Base-by-base conservation (phyloP, 2,113 vertebrate species). In the Hiodon alosoides region DNA sequence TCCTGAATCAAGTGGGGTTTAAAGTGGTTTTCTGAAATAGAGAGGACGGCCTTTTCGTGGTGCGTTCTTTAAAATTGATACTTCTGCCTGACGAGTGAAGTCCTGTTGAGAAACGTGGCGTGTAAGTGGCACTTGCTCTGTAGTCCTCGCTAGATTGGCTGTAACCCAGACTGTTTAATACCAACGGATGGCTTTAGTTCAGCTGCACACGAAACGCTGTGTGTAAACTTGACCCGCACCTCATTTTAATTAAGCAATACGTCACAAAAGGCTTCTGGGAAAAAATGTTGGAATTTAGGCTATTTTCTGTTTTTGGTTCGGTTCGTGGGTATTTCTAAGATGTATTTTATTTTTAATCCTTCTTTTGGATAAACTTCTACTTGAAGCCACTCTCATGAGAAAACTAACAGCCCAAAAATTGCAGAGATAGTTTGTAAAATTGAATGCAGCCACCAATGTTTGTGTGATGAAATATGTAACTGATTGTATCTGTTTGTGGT, bases 111-210 rank as follows among this genome's bases (percentile, higher is more conserved):
- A 62, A 72, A 51, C 73, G 62, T 77, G 59, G 65, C 68, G 5
- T 47, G 58, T 16, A 62, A 62, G 62, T 79, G 31, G 50, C 73
- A 79, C 75, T 80, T 54, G 58, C 71, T 13, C 2, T 55, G 47
- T 53, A 4, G 5, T 16, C 48, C 11, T 10, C 46, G 10, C 11
- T 72, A 10, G 16, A 71, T 71, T 58, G 52, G 4, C 69, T 17
- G 17, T 65, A 68, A 52, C 69, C 48, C 5, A n/a, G 10, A 48
- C 53, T 67, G 72, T 80, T 67, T 67, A 69, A 80, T 54, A 47
- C 31, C 69, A 31, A 46, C 50, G 54, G 72, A 65, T 59, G 67
- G 59, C 71, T 83, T 72, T 68, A 76, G 70, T 75, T 74, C 31
- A 31, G 61, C 13, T 17, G 50, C 48, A 16, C 62, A 17, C 70